Percentiles rank a stretch among this genome's conserved stretches.
These are phyloP conservation scores for Psilopsiagon aurifrons DNA, from an alignment of 2,113 vertebrate species.

Conservation along the genomic window DNA sequence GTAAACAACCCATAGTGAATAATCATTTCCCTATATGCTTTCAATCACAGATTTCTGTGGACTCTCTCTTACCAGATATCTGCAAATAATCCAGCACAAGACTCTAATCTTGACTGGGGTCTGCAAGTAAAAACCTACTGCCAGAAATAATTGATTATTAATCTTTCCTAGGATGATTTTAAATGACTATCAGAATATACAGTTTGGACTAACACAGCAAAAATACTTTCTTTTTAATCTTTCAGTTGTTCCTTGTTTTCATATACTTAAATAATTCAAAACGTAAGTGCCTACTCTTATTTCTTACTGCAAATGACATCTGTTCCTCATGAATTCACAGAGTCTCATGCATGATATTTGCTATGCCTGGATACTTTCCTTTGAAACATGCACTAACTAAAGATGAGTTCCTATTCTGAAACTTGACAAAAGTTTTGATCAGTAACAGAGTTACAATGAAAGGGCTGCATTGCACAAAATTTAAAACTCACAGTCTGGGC, in stretches of 20 bases:
- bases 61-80: not conserved
- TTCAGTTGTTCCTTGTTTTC: not conserved
- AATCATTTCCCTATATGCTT: not conserved
- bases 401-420: constrained; percentile 8
- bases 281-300: not conserved
- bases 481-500: not conserved
- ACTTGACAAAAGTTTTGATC: not conserved
- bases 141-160: not conserved
- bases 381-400: not conserved
- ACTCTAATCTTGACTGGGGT: not conserved
- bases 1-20: not conserved
- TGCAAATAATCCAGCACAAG: not conserved
- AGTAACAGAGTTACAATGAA: not conserved
- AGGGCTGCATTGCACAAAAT: not conserved
- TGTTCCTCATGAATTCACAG: constrained; percentile 18
- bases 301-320: constrained; percentile 21
- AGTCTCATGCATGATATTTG: not conserved
- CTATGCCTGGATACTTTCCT: not conserved
- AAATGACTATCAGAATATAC: not conserved
- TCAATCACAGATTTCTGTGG: not conserved
- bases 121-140: not conserved
- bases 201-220: not conserved
- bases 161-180: not conserved
- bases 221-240: not conserved
- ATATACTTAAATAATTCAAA: constrained; percentile 24